phyloP scores from a whole-genome alignment of 2,113 vertebrate genomes.

The Triplophysa tibetana region DNA sequence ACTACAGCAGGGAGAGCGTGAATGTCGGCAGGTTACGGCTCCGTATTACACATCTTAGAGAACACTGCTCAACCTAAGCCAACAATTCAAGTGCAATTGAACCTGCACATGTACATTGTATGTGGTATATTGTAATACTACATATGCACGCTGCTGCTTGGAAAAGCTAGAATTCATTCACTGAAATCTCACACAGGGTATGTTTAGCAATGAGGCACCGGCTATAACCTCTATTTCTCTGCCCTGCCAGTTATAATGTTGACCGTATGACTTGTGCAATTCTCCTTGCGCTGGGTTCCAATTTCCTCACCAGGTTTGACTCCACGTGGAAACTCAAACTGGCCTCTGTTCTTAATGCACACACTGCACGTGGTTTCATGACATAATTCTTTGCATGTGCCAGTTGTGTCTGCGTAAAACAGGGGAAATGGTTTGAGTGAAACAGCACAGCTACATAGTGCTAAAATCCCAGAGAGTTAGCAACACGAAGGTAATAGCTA shows the following conservation, averaged over 20 bases:
- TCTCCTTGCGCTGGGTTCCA: not conserved
- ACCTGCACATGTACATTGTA: not conserved
- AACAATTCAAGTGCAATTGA: not conserved
- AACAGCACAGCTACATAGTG: not conserved
- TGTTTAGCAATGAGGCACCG: not conserved
- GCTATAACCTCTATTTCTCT: not conserved
- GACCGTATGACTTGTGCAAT: no score
- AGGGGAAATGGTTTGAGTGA: not conserved
- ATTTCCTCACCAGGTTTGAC: not conserved
- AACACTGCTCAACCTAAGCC: not conserved
- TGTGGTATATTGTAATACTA: not conserved
- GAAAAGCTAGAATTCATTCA: not conserved
- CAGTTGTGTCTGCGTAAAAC: not conserved
- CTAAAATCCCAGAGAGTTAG: not conserved
- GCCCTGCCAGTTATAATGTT: not conserved
- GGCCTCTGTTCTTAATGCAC: not conserved
- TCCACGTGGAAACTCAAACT: not conserved
- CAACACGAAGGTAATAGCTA: no score
- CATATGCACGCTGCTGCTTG: not conserved
- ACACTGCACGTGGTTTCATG: conserved; percentile 4
- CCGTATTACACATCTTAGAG: not conserved
- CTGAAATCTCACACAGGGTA: not conserved
- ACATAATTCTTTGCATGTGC: not conserved
- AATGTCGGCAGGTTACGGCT: not conserved
- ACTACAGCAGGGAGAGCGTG: not conserved